These are phyloP conservation scores for Micromys minutus DNA, from an alignment of 2,113 vertebrate species.

Conservation along the genomic window DNA sequence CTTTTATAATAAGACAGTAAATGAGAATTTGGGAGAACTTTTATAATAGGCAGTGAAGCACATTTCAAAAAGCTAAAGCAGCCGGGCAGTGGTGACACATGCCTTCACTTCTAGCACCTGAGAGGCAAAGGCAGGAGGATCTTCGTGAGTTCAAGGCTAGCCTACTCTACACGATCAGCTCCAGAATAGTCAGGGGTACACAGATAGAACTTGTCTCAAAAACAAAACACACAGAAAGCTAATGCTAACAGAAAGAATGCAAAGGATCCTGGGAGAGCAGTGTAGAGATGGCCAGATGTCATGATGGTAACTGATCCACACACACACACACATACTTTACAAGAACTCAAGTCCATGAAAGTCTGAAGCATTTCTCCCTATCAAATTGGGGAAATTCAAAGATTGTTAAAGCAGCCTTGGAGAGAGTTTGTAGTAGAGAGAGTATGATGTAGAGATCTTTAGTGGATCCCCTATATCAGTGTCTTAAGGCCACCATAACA, in stretches of 20 bases:
- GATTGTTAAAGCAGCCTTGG: background rate
- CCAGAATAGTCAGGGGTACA: background rate
- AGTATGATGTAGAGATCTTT: too few species aligned
- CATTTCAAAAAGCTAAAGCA: background rate
- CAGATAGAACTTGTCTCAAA: background rate
- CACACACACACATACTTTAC: background rate
- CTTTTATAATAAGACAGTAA: background rate
- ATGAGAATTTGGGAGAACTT: background rate
- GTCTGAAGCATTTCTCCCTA: background rate
- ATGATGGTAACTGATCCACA: background rate
- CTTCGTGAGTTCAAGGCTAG: background rate
- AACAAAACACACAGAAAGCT: background rate
- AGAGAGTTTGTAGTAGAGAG: background rate
- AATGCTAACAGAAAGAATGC: background rate
- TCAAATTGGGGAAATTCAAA: background rate
- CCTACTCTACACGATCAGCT: background rate
- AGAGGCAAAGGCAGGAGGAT: background rate
- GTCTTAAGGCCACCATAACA: background rate
- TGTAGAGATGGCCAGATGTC: background rate
- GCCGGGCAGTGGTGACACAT: background rate
- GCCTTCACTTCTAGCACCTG: background rate
- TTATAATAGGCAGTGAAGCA: background rate
- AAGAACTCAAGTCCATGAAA: background rate
- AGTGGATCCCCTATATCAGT: fast-evolving
- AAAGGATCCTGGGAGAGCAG: background rate